Evolutionary conservation across 2,888 invertebrate genomes (phyloP), one percentile per base, ranked within the genome.

Genomic region (Desoria tigrina): DNA sequence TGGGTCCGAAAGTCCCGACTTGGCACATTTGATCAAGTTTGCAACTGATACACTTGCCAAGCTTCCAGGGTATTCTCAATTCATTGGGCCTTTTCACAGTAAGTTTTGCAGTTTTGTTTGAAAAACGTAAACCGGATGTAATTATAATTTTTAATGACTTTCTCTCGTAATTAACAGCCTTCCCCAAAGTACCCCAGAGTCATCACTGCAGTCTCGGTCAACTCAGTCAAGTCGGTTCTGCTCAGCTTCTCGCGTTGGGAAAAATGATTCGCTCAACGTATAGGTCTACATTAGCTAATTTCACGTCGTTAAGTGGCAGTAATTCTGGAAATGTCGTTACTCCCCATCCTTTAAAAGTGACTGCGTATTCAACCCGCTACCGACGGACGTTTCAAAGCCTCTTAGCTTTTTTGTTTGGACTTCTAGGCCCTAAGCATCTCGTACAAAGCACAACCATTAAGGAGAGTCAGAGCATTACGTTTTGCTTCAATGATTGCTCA

Each of bases 311-410:
- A 45, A 45, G 45, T 45, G 61, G 54, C 32, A 49, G 50, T 32
- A 64, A 56, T 37, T 51, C 32, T 51, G 65, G 59, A 42, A 65
- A 57, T 55, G 11, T 18, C 11, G 23, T 21, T 16, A 14, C n/a
- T 9, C n/a, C 21, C 9, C 21, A 16, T 32, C 78, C 39, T 74
- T 77, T 55, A 72, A 78, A 61, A 74, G 75, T 72, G 71, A 77
- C 24, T 71, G 81, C 32, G 68, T 81, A 56, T 68, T 75, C 67
- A 64, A 75, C 24, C 72, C 74, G 42, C 49, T 94, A 92, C 79
- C 81, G 93, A 1, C 85, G 97, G 77, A 96, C 96, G 21, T 92
- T 91, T 78, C 95, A 95, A 81, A 94, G 94, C 76, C 89, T 91
- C 0, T 83, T 92, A 74, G 92, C 92, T 0, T 84, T 92, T 74